Evolutionary conservation across 1,140 invertebrate species (phyloP), one percentile per base, ranked within the genome.

Genomic region (Zaprionus inermis): DNA sequence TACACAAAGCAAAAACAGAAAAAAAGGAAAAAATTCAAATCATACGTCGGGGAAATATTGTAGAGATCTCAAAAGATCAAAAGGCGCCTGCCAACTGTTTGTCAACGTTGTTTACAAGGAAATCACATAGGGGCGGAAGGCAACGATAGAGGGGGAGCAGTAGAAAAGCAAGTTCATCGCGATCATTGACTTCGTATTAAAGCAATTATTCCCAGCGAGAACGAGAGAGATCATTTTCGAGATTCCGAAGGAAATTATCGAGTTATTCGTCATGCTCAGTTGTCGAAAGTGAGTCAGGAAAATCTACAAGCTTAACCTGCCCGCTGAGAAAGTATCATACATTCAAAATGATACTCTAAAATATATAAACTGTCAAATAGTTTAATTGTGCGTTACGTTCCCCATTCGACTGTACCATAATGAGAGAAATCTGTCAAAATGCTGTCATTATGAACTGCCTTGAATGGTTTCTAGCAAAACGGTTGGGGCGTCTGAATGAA

Each of bases 41-140:
- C 60, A 56, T 49, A 55, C 71, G 57, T 64, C 49, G 41, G 49
- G 49, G 32, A 14, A 24, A 44, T 44, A 44, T 44, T 44, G 38
- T 44, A 16, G 38, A 9, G n/a, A 38, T 32, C 18, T 28, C 46
- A 36, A 69, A 72, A 84, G 81, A 84, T 84, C 81, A 84, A 81
- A 84, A 67, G 69, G 77, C 51, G 28, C 38, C 79, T 73, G 52
- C 61, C 65, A 60, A 59, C 56, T 65, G 54, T 72, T 64, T 86
- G 83, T 86, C 83, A 86, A 86, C 83, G 63, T 64, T 85, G 82
- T 85, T 88, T 86, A 88, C 79, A 72, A 66, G 77, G 69, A 88
- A 86, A 79, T 75, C 83, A 86, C 79, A 86, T 72, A 82, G 64
- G 55, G 34, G 63, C 38, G 14, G 36, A n/a, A 22, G 32, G 41